phyloP scores from a whole-genome alignment of 2,888 invertebrate genomes.

The Dasysyrphus albostriatus region DNA sequence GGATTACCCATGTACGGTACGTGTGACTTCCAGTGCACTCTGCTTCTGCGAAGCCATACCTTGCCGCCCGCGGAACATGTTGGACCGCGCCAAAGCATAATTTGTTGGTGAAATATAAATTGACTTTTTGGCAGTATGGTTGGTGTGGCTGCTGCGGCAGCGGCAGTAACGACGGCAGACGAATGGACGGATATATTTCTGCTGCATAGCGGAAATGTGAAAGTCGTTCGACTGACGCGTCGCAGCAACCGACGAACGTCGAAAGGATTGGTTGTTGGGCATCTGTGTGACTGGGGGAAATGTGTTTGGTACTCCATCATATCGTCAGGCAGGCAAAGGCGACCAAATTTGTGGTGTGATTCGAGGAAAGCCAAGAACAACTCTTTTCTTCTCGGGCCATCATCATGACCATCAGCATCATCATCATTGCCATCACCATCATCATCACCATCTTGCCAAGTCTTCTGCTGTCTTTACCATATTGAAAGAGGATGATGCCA shows the following conservation, averaged over 20 bases:
- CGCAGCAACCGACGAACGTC: neutral
- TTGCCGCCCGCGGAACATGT: constrained; percentile 50
- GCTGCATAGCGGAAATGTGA: constrained; percentile 65
- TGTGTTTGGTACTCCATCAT: constrained; percentile 71
- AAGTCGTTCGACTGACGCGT: constrained; percentile 42
- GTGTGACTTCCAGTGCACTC: constrained; percentile 75
- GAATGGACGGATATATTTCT: constrained; percentile 46
- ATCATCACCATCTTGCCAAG: constrained; percentile 51
- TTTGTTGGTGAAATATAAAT: constrained; percentile 75
- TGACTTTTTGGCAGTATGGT: constrained; percentile 67
- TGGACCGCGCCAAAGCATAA: constrained; percentile 65
- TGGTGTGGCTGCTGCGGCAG: neutral
- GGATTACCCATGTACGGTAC: constrained; percentile 75
- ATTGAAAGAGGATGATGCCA: constrained; percentile 73
- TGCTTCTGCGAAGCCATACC: constrained; percentile 70
- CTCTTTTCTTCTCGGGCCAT: constrained; percentile 51
- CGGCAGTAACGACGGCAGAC: neutral
- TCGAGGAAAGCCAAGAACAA: constrained; percentile 53
- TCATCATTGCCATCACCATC: constrained; percentile 56
- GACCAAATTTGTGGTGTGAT: constrained; percentile 57
- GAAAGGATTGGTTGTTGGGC: constrained; percentile 8
- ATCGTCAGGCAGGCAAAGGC: constrained; percentile 73
- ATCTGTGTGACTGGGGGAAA: constrained; percentile 51
- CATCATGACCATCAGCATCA: constrained; percentile 58
- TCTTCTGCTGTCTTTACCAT: constrained; percentile 56